Evolutionary conservation across 2,888 invertebrate species (phyloP).

Genomic region (Erannis defoliaria): DNA sequence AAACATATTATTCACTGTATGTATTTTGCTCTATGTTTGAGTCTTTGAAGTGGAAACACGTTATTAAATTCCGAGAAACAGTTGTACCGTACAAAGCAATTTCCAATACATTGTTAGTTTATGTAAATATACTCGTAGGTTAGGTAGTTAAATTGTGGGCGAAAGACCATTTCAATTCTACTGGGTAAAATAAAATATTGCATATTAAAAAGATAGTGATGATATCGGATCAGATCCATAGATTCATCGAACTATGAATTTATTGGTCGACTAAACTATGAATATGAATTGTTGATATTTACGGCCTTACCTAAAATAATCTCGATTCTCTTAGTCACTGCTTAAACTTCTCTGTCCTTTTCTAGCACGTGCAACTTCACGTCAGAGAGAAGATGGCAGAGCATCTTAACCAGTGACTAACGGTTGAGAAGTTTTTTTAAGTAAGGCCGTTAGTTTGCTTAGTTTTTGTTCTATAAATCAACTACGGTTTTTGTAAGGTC

Average conservation of each 20-base stretch:
- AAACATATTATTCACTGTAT: background rate
- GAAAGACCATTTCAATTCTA: background rate
- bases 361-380: too few species aligned
- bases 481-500: too few species aligned
- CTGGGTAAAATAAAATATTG: background rate
- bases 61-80: conserved; percentile 19
- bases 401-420: too few species aligned
- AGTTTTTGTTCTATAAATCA: too few species aligned
- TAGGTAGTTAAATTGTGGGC: conserved; percentile 15
- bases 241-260: background rate
- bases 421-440: too few species aligned
- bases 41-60: conserved; percentile 8
- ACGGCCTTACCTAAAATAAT: background rate
- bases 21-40: background rate
- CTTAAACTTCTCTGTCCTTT: too few species aligned
- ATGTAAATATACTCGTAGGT: conserved; percentile 21
- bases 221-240: too few species aligned
- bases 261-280: background rate
- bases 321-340: too few species aligned
- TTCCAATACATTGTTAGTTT: conserved; percentile 30
- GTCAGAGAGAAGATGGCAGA: too few species aligned
- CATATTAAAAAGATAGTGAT: too few species aligned
- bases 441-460: too few species aligned
- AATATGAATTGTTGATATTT: background rate
- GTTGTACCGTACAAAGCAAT: conserved; percentile 23